phyloP scores from a whole-genome alignment of 1,140 invertebrate species.

The Rhagoletis zephyria region DNA sequence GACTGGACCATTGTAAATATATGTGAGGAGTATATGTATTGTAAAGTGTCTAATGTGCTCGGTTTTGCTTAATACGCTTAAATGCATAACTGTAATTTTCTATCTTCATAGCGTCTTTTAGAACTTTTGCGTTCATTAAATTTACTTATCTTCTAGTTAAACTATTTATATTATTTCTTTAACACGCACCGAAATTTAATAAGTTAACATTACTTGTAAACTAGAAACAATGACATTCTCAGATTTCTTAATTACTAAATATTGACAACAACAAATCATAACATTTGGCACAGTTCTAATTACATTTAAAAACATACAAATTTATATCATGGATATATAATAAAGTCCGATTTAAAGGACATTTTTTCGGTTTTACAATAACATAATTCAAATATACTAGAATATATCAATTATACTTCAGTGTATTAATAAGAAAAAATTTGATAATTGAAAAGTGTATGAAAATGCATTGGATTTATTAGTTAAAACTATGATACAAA shows the following conservation, averaged over 20 bases:
- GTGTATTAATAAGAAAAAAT: too few relatives aligned
- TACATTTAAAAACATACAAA: too few relatives aligned
- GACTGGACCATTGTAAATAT: not conserved
- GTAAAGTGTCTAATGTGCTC: not conserved
- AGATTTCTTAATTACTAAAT: not conserved
- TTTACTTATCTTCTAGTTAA: not conserved
- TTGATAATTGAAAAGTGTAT: too few relatives aligned
- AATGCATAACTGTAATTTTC: conserved; percentile 39
- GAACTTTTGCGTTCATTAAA: not conserved
- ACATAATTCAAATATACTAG: too few relatives aligned
- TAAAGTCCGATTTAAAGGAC: too few relatives aligned
- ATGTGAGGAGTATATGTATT: not conserved
- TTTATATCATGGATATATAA: too few relatives aligned
- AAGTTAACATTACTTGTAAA: not conserved
- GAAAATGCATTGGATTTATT: too few relatives aligned
- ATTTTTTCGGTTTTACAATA: too few relatives aligned
- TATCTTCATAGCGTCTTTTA: not conserved
- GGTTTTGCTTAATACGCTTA: conserved; percentile 37
- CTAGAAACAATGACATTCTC: not conserved
- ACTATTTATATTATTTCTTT: not conserved
- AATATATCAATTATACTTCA: too few relatives aligned
- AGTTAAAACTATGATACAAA: too few relatives aligned
- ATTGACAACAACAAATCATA: conserved; percentile 8
- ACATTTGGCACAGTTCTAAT: not conserved
- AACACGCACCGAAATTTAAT: not conserved